Evolutionary conservation across 1,140 invertebrate species (phyloP), one percentile per base, ranked within the genome.

Genomic region (Teleopsis dalmanni): DNA sequence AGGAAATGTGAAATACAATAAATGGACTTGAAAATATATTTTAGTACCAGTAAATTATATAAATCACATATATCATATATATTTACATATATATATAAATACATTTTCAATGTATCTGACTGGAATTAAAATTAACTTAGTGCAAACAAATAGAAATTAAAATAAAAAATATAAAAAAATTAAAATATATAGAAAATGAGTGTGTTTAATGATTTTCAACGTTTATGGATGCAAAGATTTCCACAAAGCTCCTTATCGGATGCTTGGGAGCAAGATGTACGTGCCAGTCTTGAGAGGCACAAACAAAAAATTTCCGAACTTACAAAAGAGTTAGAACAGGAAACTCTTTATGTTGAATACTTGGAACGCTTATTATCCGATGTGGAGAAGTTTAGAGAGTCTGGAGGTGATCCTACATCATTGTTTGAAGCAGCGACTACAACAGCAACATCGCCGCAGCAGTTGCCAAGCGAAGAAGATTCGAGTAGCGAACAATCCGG

Each of bases 271-370:
- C 87, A 90, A 72, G 87, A 91, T 78, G 88, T 92, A 54, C 78
- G 87, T 60, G 84, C 84, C 43, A 91, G 91, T 75, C 78, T 93
- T 52, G 78, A 84, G 55, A 89, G 88, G 73, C 89, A 93, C 76
- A 87, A 87, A 75, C 79, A 87, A 62, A 85, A 84, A 75, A 86
- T 91, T 43, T 73, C 76, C 40, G 77, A 83, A 51, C 77, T 92
- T 38, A 81, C 81, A 65, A 86, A 90, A 62, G 88, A 91, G 72
- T 72, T 92, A 25, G 86, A 91, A 60, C 88, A 91, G 64, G 89
- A 92, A 73, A 84, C 90, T 62, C 85, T 90, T 60, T 92, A 92
- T 61, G 88, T 92, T 7, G 85, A 90, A 65, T 92, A 91, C 73
- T 75, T 93, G 54, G 87, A 91, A 69, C 79, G 84, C 47, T 68